Evolutionary conservation across 2,888 invertebrate genomes (phyloP).

Genomic region (Ganaspis brasiliensis): DNA sequence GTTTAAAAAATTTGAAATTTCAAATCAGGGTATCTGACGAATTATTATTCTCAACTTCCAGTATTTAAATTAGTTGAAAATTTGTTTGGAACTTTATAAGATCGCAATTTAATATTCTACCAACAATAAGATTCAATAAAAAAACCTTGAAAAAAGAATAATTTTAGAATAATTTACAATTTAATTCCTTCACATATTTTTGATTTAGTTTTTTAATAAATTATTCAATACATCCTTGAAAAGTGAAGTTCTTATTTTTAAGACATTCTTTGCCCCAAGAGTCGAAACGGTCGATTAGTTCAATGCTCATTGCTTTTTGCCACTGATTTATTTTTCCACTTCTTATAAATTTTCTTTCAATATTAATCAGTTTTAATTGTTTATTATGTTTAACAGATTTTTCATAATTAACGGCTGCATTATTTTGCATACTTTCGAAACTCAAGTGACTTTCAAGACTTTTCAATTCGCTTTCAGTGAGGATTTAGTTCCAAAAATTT

Average conservation of each 20-base stretch:
- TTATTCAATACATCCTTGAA: constrained; percentile 1
- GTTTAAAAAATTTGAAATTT: too few relatives aligned
- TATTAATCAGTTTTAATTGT: constrained; percentile 68
- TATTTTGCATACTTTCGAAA: constrained; percentile 83
- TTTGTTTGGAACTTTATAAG: too few relatives aligned
- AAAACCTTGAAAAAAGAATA: too few relatives aligned
- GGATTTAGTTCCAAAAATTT: constrained; percentile 81
- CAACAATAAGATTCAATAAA: too few relatives aligned
- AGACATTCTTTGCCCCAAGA: constrained; percentile 75
- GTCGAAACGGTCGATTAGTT: constrained; percentile 80
- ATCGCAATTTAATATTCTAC: too few relatives aligned
- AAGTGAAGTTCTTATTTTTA: background rate
- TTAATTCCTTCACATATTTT: too few relatives aligned
- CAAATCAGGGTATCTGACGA: too few relatives aligned
- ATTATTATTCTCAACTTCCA: too few relatives aligned
- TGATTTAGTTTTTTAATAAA: too few relatives aligned
- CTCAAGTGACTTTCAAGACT: constrained; percentile 82
- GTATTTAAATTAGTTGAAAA: too few relatives aligned
- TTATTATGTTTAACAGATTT: constrained; percentile 74
- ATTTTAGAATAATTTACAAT: too few relatives aligned
- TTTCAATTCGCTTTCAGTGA: constrained; percentile 80
- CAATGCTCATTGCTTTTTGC: constrained; percentile 76
- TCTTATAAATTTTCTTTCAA: constrained; percentile 80
- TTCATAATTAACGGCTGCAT: constrained; percentile 82
- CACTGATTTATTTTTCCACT: constrained; percentile 81